Evolutionary conservation across 2,113 vertebrate genomes (phyloP).

Genomic region (Promerops cafer): DNA sequence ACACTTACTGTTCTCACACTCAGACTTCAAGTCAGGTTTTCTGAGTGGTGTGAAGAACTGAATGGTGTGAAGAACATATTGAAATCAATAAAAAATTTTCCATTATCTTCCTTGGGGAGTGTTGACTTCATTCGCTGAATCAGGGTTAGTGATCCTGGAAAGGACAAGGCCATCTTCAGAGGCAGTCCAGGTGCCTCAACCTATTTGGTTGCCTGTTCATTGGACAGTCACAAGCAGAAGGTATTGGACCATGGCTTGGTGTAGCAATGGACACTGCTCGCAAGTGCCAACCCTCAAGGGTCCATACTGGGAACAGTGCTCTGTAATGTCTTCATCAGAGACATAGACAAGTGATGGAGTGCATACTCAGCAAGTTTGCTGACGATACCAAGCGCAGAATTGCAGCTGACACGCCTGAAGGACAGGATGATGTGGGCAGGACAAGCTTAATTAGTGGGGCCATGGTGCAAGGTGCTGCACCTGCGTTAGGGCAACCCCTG

Average conservation of each 20-base stretch:
- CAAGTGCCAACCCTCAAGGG: not conserved
- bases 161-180: not conserved
- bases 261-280: not conserved
- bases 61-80: not conserved
- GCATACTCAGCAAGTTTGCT: not conserved
- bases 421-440: not conserved
- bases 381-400: fast-evolving
- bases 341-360: not conserved
- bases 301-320: not conserved
- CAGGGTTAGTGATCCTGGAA: not conserved
- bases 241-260: not conserved
- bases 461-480: not conserved
- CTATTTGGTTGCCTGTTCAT: not conserved
- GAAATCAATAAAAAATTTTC: not conserved
- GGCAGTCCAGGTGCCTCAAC: not conserved
- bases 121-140: not conserved
- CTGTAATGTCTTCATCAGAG: not conserved
- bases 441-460: not conserved
- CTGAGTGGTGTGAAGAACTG: not conserved
- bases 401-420: not conserved
- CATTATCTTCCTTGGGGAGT: not conserved
- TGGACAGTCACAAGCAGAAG: not conserved
- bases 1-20: not conserved
- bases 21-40: not conserved
- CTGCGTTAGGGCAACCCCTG: fast-evolving